Percentiles rank a stretch among this genome's conserved stretches.
These are phyloP conservation scores for Ophion slaviceki DNA, from an alignment of 2,888 invertebrate genomes.

Conservation along the genomic window DNA sequence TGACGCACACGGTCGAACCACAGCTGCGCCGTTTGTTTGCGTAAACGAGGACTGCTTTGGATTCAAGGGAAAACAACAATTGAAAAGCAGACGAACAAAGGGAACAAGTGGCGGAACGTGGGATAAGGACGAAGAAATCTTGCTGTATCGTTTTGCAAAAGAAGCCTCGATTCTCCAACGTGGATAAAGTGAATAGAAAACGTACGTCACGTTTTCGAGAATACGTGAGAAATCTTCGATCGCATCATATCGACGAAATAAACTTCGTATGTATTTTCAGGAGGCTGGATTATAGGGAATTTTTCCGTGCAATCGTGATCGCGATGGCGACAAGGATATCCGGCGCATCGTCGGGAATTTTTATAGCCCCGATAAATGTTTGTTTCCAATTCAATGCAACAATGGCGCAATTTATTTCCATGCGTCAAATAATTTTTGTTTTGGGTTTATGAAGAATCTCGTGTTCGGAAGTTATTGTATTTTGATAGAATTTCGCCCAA, in stretches of 20 bases:
- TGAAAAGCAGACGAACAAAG: conserved; percentile 45
- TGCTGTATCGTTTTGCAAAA: conserved; percentile 52
- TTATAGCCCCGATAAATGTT: conserved; percentile 38
- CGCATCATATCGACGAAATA: conserved; percentile 41
- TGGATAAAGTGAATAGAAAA: conserved; percentile 76
- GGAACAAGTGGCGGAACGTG: conserved; percentile 1
- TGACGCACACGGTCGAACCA: no score
- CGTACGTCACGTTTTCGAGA: conserved; percentile 74
- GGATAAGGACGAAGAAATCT: conserved; percentile 43
- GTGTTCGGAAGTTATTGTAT: no score
- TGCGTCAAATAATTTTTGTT: no score
- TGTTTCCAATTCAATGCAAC: conserved; percentile 21
- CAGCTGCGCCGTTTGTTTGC: background rate
- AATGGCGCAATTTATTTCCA: background rate
- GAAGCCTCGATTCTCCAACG: conserved; percentile 67
- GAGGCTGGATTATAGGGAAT: conserved; percentile 37
- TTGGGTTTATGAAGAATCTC: no score
- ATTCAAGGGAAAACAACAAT: conserved; percentile 26
- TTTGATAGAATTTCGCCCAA: no score
- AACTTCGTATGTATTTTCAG: conserved; percentile 49
- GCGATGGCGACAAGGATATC: conserved; percentile 49
- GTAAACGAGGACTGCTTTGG: background rate
- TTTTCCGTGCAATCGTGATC: conserved; percentile 42
- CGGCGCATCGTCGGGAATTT: conserved; percentile 37
- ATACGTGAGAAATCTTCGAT: conserved; percentile 71